Evolutionary conservation across 1,140 invertebrate species (phyloP).

Genomic region (Drosophila carrolli): DNA sequence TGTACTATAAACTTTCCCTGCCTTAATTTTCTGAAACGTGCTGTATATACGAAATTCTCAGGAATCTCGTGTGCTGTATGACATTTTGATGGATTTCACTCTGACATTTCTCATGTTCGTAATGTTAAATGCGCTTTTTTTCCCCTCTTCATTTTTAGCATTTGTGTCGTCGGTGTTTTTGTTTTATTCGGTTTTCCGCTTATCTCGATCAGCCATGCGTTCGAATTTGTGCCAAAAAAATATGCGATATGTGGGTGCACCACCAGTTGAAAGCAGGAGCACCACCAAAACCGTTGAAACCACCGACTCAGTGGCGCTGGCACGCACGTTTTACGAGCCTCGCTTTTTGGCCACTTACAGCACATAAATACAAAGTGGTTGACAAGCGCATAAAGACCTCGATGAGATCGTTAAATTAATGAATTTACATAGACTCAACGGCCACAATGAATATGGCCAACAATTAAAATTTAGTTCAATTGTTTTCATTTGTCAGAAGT

Average conservation of each 20-base stretch:
- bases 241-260: slow-evolving; percentile 71
- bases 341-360: slow-evolving; percentile 44
- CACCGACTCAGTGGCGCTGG: slow-evolving; percentile 28
- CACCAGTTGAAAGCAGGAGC: slow-evolving; percentile 17
- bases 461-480: slow-evolving; percentile 78
- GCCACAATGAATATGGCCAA: slow-evolving; percentile 68
- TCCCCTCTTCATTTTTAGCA: slow-evolving; percentile 22
- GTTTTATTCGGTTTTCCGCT: slow-evolving; percentile 51
- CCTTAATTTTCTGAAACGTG: slow-evolving; percentile 9
- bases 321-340: slow-evolving; percentile 57
- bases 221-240: slow-evolving; percentile 72
- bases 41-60: slow-evolving; percentile 36
- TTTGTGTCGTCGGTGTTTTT: slow-evolving; percentile 34
- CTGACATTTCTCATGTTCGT: slow-evolving; percentile 44
- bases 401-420: slow-evolving; percentile 65
- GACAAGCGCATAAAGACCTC: slow-evolving; percentile 65
- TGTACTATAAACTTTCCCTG: neutral
- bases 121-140: slow-evolving; percentile 30
- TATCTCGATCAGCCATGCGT: slow-evolving; percentile 61
- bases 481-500: slow-evolving; percentile 56
- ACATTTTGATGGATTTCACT: slow-evolving; percentile 56
- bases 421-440: slow-evolving; percentile 28
- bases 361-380: slow-evolving; percentile 57
- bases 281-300: slow-evolving; percentile 6
- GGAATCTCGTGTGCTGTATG: slow-evolving; percentile 44